phyloP scores from a whole-genome alignment of 2,888 invertebrate genomes.

The Pyrrhia umbra region DNA sequence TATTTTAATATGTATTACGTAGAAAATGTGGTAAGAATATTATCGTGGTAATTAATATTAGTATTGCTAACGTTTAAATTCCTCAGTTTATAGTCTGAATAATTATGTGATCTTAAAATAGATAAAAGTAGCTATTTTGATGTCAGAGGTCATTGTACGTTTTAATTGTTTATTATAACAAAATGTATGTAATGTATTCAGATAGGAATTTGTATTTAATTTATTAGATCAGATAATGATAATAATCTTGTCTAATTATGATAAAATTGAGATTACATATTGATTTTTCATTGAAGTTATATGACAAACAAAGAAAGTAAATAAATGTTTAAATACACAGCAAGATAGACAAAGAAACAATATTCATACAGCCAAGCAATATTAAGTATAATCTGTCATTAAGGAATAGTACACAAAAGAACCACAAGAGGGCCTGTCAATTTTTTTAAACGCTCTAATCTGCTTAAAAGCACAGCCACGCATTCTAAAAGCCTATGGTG shows the following conservation, averaged over 20 bases:
- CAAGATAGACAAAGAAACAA: constrained; percentile 42
- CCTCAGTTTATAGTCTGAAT: constrained; percentile 6
- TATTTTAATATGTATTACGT: background rate
- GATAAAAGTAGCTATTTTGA: constrained; percentile 8
- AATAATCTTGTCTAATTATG: background rate
- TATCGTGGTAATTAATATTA: constrained; percentile 3
- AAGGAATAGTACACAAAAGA: constrained; percentile 65
- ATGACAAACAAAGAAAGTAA: constrained; percentile 1
- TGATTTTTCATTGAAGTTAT: background rate
- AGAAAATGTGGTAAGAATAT: background rate
- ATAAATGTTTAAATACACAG: constrained; percentile 32
- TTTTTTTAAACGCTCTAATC: constrained; percentile 74
- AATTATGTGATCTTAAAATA: constrained; percentile 6
- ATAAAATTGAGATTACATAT: background rate
- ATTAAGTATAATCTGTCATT: constrained; percentile 58
- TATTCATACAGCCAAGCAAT: constrained; percentile 35
- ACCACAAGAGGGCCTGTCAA: constrained; percentile 74
- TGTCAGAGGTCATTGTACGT: constrained; percentile 37
- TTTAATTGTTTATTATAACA: constrained; percentile 30
- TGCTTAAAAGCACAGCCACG: constrained; percentile 74
- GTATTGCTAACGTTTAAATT: constrained; percentile 14
- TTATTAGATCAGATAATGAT: background rate
- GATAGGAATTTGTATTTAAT: background rate
- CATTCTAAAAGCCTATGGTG: constrained; percentile 74
- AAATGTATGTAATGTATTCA: background rate